Base-by-base conservation (phyloP, 2,797 vertebrate species). In the Alcedo atthis region DNA sequence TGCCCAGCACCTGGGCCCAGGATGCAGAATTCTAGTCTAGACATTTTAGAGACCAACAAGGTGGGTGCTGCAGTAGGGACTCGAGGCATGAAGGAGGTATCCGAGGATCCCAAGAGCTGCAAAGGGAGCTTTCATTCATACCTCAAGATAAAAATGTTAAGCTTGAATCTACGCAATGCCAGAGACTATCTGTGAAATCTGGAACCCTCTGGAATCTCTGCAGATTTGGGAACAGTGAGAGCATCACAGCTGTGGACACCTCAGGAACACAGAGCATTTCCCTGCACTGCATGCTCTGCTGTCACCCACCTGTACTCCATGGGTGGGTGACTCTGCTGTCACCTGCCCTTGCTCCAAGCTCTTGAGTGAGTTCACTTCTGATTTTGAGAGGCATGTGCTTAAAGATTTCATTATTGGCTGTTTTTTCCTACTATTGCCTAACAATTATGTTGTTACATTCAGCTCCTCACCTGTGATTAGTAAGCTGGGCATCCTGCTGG, bases 1-100 rank as follows among this genome's bases (percentile, higher is more conserved):
- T 2, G 1, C 63, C 32, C 37, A 55, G 80, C 94, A 91, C 28
- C 94, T 57, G 87, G 73, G 32, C 75, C 91, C 66, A 80, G 28
- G 81, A 35, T 70, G 81, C 40, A 75, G 49, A 88, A 61, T 19
- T 24, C 35, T 9, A 10, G 12, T 6, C 1, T 3, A 22, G 87
- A 59, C 33, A 28, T 35, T 20, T 71, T 26, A 40, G 45, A 77
- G 62, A 46, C 30, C 74, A 37, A 17, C 26, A 7, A 37, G n/a
- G n/a, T 5, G 9, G 25, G 42, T 30, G 57, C 80, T 88, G 80
- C 51, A 51, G 22, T 25, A 37, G 24, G 51, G 61, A 82, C 33
- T 15, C n/a, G 54, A 64, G 37, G 37, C 0, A 0, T 28, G 40
- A 79, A 51, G 12, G 10, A 64, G 12, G 11, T 20, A 43, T 7